These are phyloP conservation scores for Ispidina picta DNA, from an alignment of 2,797 vertebrate species.

Conservation along the genomic window DNA sequence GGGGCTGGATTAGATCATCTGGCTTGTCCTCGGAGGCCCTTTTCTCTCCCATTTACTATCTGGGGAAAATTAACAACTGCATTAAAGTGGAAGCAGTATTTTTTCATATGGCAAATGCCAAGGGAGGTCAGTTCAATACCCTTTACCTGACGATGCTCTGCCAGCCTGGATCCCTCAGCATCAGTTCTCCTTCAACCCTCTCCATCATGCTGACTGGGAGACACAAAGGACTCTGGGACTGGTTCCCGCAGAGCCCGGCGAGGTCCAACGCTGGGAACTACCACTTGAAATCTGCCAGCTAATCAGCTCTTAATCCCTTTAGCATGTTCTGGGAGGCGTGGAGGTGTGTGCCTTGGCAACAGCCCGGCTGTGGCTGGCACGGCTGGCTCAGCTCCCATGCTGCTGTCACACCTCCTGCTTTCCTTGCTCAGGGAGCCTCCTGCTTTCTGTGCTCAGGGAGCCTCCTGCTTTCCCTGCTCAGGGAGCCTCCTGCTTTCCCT, in stretches of 20 bases:
- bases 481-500: background rate
- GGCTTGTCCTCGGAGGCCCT: background rate
- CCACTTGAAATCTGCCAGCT: background rate
- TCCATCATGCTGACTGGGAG: background rate
- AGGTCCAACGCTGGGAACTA: background rate
- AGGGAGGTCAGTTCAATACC: background rate
- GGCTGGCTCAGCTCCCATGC: background rate
- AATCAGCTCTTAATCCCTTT: background rate
- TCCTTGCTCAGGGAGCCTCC: background rate
- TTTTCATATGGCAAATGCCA: background rate
- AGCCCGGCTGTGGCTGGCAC: background rate
- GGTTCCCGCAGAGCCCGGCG: background rate
- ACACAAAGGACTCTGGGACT: background rate
- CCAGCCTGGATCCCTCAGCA: background rate
- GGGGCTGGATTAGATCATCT: background rate
- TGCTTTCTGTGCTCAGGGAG: background rate
- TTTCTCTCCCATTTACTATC: background rate
- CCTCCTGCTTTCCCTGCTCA: background rate
- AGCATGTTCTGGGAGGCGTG: background rate
- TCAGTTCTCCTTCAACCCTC: background rate
- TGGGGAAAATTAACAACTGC: constrained; percentile 19
- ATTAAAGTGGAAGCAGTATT: background rate
- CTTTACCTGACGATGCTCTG: background rate
- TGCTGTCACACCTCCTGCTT: background rate
- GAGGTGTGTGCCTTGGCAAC: background rate